Base-by-base conservation (phyloP, 2,888 invertebrate species). In the Pyralis farinalis region DNA sequence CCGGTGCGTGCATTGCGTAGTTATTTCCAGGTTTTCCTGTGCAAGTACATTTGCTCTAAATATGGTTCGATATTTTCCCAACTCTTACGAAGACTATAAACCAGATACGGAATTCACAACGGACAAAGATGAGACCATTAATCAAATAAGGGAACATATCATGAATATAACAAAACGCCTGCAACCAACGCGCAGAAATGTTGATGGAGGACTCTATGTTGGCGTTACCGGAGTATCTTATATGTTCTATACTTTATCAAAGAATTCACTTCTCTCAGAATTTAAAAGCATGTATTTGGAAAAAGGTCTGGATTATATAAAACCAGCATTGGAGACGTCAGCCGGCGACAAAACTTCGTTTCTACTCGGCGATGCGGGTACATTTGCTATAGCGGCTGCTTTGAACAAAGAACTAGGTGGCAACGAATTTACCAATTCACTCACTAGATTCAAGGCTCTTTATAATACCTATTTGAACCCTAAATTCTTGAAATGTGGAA, bases 361-460 rank as follows among this genome's bases (percentile, higher is more conserved):
- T 72, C 72, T 96, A 8, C 90, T 95, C n/a, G 96, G 96, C 1
- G 93, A 93, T 61, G 93, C 93, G 7, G 97, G 97, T 0, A 92
- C 94, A 3, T 93, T 92, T 62, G 95, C 95, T 1, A 82, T 96
- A 1, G 93, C 94, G 0, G 90, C 94, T 0, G 93, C 91, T 12
- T 69, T 95, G 11, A 91, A 90, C 12, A 84, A 90, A 43, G 83
- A 84, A 32, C 49, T 81, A 0, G 92, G 91, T 8, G 79, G 92
- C 45, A 65, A 75, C 1, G 58, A 69, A 12, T 82, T 51, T 31
- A 28, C 46, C 1, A 72, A 81, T 7, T 71, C 71, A 20, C 61
- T 90, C 1, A 62, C 81, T 1, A 63, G 68, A 16, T 85, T 86
- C 44, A 82, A 80, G 43, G 75, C 85, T 7, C 73, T 90, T 6